Conservation (phyloP, 2,797 vertebrate genomes). For the Enteromius afrohamiltoni region DNA sequence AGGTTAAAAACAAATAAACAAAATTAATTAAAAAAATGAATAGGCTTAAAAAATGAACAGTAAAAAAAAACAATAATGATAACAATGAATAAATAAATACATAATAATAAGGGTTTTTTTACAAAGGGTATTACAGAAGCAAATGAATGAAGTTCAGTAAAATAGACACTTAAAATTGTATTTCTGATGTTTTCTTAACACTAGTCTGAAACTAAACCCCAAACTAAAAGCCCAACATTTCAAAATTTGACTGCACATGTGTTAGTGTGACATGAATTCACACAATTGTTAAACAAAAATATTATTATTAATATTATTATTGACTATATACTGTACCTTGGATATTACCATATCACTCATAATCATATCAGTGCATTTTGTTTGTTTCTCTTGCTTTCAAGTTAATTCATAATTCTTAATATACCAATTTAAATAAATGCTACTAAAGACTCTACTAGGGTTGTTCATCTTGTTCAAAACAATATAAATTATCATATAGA, state of each 20-base stretch:
- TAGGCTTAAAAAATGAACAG: too few relatives aligned
- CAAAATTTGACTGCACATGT: not conserved
- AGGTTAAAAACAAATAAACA: not conserved
- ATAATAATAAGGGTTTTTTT: not conserved
- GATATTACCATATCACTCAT: not conserved
- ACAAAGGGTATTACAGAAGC: not conserved
- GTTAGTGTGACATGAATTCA: not conserved
- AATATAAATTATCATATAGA: conserved; percentile 1
- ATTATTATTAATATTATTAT: not conserved
- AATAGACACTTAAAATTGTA: not conserved
- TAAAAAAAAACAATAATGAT: too few relatives aligned
- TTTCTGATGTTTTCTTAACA: not conserved
- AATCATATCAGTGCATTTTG: too few relatives aligned
- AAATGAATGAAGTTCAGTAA: not conserved
- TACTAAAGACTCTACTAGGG: conserved; percentile 1
- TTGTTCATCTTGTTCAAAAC: conserved; percentile 2
- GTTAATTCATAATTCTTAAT: not conserved
- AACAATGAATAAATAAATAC: too few relatives aligned
- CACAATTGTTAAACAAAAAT: not conserved
- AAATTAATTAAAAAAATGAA: too few relatives aligned
- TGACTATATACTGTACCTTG: not conserved
- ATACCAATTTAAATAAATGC: conserved; percentile 11
- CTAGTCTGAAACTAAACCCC: not conserved
- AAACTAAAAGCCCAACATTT: not conserved
- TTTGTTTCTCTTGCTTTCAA: not conserved